Evolutionary conservation across 2,113 vertebrate species (phyloP).

Genomic region (Porphyrio hochstetteri): DNA sequence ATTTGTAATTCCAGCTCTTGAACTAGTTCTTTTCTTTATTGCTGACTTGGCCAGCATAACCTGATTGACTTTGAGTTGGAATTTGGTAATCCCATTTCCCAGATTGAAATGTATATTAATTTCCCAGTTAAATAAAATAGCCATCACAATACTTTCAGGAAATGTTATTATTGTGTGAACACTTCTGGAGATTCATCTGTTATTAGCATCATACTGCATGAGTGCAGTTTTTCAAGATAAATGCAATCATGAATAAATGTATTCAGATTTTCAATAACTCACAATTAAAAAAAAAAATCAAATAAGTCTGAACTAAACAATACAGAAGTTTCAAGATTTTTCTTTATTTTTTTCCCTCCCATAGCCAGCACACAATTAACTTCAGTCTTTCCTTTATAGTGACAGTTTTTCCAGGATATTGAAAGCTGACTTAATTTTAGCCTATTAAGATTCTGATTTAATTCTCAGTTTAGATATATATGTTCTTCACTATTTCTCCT

Average conservation of each 20-base stretch:
- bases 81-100: neutral
- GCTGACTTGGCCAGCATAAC: accelerated
- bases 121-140: neutral
- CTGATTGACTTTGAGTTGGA: neutral
- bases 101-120: neutral
- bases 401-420: neutral
- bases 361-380: neutral
- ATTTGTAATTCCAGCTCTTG: neutral
- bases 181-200: neutral
- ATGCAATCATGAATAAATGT: neutral
- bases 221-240: neutral
- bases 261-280: neutral
- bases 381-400: neutral
- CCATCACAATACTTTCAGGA: neutral
- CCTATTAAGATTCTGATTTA: neutral
- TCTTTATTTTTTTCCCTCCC: neutral
- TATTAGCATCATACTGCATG: neutral
- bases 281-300: neutral
- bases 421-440: neutral
- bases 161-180: neutral
- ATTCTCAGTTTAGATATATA: neutral
- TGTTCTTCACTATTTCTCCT: neutral
- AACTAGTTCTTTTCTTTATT: neutral
- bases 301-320: too few relatives aligned
- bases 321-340: neutral